These are phyloP conservation scores for Fopius arisanus DNA, from an alignment of 1,140 invertebrate species.

Conservation along the genomic window DNA sequence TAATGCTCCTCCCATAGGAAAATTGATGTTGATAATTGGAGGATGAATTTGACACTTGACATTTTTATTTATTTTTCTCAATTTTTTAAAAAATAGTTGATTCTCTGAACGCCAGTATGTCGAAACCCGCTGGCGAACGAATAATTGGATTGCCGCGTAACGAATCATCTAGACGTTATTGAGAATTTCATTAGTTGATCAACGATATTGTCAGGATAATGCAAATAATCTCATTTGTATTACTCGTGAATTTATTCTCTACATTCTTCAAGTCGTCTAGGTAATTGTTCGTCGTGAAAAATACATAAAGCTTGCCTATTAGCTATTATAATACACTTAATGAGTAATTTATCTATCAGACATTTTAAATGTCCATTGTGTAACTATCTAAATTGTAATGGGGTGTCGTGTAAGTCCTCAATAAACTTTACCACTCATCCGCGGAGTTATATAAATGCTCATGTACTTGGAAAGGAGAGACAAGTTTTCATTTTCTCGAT, in stretches of 20 bases:
- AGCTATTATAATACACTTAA: conserved; percentile 50
- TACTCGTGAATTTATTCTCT: conserved; percentile 1
- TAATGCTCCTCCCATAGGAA: neutral
- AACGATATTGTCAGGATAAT: neutral
- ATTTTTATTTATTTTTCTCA: neutral
- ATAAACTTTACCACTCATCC: neutral
- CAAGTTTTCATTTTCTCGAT: neutral
- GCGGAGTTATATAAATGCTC: neutral
- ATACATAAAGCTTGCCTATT: conserved; percentile 51
- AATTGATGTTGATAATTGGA: neutral
- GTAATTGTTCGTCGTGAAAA: conserved; percentile 38
- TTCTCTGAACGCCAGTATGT: conserved; percentile 42
- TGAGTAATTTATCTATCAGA: conserved; percentile 48
- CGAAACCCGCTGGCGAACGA: conserved; percentile 37
- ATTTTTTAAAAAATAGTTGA: conserved; percentile 54
- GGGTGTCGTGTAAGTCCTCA: neutral
- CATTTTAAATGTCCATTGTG: conserved; percentile 44
- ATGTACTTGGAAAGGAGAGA: neutral
- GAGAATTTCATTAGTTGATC: neutral
- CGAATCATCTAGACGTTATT: neutral
- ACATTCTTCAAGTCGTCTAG: neutral
- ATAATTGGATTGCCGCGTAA: neutral
- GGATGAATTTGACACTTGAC: conserved; percentile 47
- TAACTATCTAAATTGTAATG: conserved; percentile 36
- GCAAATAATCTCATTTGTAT: neutral